Evolutionary conservation across 2,797 vertebrate genomes (phyloP).

Genomic region (Darevskia nairensis): DNA sequence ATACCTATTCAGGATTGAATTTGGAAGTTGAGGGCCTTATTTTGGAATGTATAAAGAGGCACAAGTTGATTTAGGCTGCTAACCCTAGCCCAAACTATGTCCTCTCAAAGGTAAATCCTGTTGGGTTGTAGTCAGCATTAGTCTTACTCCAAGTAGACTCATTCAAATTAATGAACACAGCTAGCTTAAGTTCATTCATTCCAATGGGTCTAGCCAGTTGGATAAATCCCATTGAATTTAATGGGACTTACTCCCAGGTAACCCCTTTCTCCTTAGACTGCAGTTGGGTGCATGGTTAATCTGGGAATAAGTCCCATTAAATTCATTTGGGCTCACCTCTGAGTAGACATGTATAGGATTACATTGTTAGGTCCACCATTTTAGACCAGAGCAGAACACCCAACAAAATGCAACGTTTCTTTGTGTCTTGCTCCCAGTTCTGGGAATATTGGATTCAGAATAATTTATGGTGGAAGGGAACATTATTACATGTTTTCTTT

Average conservation of each 20-base stretch:
- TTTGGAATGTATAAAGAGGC: constrained; percentile 35
- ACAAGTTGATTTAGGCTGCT: constrained; percentile 40
- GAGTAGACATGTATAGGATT: neutral
- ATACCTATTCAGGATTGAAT: neutral
- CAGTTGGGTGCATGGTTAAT: too few species aligned
- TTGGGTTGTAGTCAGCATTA: too few species aligned
- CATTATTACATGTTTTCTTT: constrained; percentile 52
- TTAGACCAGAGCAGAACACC: neutral
- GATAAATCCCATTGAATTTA: too few species aligned
- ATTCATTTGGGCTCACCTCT: neutral
- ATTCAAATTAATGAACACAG: too few species aligned
- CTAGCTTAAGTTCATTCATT: too few species aligned
- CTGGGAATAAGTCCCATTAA: too few species aligned
- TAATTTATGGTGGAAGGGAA: constrained; percentile 39
- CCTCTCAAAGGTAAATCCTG: too few species aligned
- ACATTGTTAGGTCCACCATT: neutral
- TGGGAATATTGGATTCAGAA: constrained; percentile 54
- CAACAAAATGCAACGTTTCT: constrained; percentile 16
- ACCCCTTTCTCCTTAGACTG: too few species aligned
- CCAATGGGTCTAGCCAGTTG: too few species aligned
- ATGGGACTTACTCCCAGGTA: too few species aligned
- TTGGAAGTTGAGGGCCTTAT: neutral
- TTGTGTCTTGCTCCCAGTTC: constrained; percentile 54
- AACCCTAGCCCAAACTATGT: too few species aligned
- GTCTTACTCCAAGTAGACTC: too few species aligned